phyloP scores from a whole-genome alignment of 2,888 invertebrate species.

The Noctua janthe region DNA sequence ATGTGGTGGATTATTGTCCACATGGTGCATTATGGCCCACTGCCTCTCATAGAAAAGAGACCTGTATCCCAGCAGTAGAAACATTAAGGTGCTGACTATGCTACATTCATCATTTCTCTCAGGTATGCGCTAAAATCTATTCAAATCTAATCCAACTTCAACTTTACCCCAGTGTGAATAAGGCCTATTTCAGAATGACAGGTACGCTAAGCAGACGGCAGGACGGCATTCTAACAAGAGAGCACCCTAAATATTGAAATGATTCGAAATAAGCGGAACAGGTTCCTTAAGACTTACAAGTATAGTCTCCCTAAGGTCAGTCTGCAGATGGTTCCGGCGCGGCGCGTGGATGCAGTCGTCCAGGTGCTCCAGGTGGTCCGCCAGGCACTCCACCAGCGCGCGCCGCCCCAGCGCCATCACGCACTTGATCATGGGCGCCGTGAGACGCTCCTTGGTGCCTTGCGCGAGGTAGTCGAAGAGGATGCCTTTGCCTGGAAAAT shows the following conservation, averaged over 20 bases:
- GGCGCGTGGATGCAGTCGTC: conserved; percentile 77
- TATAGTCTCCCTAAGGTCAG: conserved; percentile 79
- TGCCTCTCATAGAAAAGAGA: neutral
- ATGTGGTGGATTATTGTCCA: neutral
- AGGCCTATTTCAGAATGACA: neutral
- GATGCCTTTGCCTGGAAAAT: conserved; percentile 82
- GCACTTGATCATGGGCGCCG: conserved; percentile 87
- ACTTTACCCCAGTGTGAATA: neutral
- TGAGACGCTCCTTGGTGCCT: conserved; percentile 85
- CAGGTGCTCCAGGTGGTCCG: conserved; percentile 80
- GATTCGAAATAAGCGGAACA: neutral
- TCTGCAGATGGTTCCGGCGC: conserved; percentile 60
- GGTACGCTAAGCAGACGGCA: neutral
- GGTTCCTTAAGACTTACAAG: conserved; percentile 61
- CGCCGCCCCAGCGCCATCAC: conserved; percentile 84
- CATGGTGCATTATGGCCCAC: neutral
- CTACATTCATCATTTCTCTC: neutral
- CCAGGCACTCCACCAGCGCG: conserved; percentile 83
- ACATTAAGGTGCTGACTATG: neutral
- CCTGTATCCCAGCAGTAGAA: neutral
- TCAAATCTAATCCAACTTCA: neutral
- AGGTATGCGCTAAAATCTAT: neutral
- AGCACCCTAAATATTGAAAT: neutral
- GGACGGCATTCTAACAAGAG: neutral
- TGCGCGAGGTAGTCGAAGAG: conserved; percentile 87